Conservation (phyloP, 2,113 vertebrate genomes). For the Cheirogaleus medius region DNA sequence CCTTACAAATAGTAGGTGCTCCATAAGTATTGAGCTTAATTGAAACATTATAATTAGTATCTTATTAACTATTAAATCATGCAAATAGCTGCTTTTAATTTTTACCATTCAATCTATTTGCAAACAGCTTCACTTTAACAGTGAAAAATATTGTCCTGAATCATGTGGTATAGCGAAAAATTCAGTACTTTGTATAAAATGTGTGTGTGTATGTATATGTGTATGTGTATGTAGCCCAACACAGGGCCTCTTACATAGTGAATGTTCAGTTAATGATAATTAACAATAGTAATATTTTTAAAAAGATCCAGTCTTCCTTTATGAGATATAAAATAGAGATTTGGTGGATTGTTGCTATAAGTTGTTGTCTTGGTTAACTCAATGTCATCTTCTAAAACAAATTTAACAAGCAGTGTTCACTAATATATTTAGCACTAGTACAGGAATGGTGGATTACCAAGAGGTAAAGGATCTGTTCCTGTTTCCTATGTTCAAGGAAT, state of each 20-base stretch:
- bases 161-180: not conserved
- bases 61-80: not conserved
- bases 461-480: not conserved
- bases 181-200: not conserved
- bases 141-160: not conserved
- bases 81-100: not conserved
- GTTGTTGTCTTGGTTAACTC: not conserved
- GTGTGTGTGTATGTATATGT: not conserved
- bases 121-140: not conserved
- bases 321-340: not conserved
- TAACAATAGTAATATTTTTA: not conserved
- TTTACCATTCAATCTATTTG: not conserved
- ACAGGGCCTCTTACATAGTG: not conserved
- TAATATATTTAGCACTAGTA: not conserved
- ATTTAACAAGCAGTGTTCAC: not conserved
- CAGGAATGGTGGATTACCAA: not conserved
- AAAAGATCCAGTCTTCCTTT: slow-evolving; percentile 4
- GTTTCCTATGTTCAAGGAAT: not conserved
- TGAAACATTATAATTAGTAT: slow-evolving; percentile 13
- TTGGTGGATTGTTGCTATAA: not conserved
- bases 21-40: slow-evolving; percentile 12
- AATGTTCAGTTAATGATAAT: not conserved
- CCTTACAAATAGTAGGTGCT: not conserved
- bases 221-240: not conserved
- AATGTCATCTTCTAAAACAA: not conserved